phyloP scores from a whole-genome alignment of 2,797 vertebrate species.

The Liasis olivaceus region DNA sequence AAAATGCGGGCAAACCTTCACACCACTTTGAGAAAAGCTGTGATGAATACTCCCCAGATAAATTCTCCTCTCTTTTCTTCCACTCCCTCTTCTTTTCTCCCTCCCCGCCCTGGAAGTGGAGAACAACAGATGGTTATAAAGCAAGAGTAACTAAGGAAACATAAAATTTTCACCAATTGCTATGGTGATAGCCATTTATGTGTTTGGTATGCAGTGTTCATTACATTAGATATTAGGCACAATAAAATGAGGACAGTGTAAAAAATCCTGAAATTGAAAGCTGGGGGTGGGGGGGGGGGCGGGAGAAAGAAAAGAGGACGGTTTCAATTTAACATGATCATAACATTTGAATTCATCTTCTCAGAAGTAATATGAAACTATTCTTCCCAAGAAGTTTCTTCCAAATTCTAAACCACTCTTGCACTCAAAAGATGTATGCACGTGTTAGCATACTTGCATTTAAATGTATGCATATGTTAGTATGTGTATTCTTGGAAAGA shows the following conservation, averaged over 20 bases:
- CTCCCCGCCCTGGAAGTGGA: constrained; percentile 61
- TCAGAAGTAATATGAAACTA: background rate
- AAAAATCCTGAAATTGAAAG: constrained; percentile 34
- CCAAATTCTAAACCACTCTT: background rate
- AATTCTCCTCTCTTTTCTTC: background rate
- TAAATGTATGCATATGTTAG: background rate
- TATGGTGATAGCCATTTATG: constrained; percentile 80
- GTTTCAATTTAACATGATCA: constrained; percentile 14
- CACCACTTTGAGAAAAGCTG: background rate
- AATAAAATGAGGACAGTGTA: constrained; percentile 53
- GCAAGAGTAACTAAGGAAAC: constrained; percentile 80
- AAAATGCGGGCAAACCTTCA: background rate
- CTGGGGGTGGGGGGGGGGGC: constrained; percentile 15
- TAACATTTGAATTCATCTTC: background rate
- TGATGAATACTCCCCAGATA: constrained; percentile 48
- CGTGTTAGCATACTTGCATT: background rate
- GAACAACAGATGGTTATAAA: constrained; percentile 77
- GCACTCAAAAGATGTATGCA: background rate
- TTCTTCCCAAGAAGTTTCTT: background rate
- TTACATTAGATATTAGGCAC: constrained; percentile 70
- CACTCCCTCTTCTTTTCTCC: constrained; percentile 54
- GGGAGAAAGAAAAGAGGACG: background rate
- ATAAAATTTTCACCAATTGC: constrained; percentile 75
- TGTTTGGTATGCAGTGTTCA: constrained; percentile 73
- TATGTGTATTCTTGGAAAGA: background rate